These are phyloP conservation scores for Caenorhabditis wallacei DNA, from an alignment of 2,888 invertebrate genomes.

Conservation along the genomic window DNA sequence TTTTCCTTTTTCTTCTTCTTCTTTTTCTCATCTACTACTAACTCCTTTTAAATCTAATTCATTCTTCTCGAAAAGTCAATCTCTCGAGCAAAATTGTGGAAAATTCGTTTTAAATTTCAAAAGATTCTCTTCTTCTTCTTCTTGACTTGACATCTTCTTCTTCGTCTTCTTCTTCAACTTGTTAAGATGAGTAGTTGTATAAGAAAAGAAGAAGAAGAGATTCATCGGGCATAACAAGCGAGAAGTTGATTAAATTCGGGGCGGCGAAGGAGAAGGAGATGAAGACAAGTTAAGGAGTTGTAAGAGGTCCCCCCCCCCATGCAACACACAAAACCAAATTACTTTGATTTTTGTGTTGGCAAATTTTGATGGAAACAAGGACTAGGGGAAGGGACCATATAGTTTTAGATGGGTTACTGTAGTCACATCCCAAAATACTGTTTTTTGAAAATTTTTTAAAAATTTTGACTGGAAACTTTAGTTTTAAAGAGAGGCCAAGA, in stretches of 20 bases:
- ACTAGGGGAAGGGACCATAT: no score
- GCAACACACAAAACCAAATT: slow-evolving; percentile 9
- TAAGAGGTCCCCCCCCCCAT: slow-evolving; percentile 16
- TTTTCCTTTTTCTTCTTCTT: slow-evolving; percentile 10
- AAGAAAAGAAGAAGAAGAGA: slow-evolving; percentile 21
- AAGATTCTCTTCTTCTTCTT: slow-evolving; percentile 39
- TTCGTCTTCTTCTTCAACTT: slow-evolving; percentile 13
- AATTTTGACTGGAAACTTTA: no score
- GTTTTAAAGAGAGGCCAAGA: no score
- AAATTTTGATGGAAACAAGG: no score
- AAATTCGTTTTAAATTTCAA: slow-evolving; percentile 65
- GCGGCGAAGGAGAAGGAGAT: slow-evolving; percentile 23
- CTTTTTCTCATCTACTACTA: slow-evolving; percentile 48
- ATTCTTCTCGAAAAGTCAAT: slow-evolving; percentile 47
- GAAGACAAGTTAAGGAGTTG: slow-evolving; percentile 3
- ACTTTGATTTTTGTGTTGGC: slow-evolving; percentile 26
- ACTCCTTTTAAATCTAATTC: slow-evolving; percentile 60
- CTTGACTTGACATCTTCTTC: slow-evolving; percentile 26
- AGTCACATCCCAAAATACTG: no score
- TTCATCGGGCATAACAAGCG: slow-evolving; percentile 8
- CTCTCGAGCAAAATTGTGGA: slow-evolving; percentile 1
- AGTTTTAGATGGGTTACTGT: no score
- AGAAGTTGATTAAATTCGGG: slow-evolving; percentile 59
- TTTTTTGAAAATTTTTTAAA: no score
- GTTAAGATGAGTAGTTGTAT: slow-evolving; percentile 44